These are phyloP conservation scores for Apoda limacodes DNA, from an alignment of 2,888 invertebrate genomes.

Conservation along the genomic window DNA sequence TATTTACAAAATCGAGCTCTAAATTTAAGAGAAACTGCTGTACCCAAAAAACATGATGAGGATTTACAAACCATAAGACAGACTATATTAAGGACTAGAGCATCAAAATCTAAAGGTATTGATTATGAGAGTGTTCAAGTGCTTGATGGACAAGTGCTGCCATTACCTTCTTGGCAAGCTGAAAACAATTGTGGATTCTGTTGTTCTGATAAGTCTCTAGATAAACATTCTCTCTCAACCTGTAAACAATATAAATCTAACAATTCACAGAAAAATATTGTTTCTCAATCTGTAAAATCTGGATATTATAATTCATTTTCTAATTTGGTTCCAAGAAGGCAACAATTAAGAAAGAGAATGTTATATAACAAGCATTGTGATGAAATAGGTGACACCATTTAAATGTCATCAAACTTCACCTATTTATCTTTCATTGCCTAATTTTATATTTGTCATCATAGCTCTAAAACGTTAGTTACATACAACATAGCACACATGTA, in stretches of 20 bases:
- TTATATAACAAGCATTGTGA: no score
- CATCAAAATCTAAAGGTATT: constrained; percentile 43
- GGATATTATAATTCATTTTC: no score
- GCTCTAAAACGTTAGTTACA: no score
- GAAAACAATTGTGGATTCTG: constrained; percentile 26
- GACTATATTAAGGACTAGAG: constrained; percentile 43
- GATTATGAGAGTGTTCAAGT: constrained; percentile 36
- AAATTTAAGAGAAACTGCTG: constrained; percentile 31
- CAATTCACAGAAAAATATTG: constrained; percentile 31
- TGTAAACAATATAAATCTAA: constrained; percentile 25
- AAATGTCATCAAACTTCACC: no score
- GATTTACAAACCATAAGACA: constrained; percentile 47
- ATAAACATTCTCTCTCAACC: constrained; percentile 14
- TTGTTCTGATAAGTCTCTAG: constrained; percentile 5
- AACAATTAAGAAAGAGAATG: no score
- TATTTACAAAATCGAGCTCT: constrained; percentile 50
- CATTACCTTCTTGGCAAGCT: constrained; percentile 48
- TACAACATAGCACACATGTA: no score
- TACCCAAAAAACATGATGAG: constrained; percentile 30
- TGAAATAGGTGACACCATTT: no score
- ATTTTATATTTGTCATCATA: no score
- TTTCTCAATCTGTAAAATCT: constrained; percentile 28
- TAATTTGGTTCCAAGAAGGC: no score
- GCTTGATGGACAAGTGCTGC: constrained; percentile 45
- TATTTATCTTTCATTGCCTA: no score